A percentile compares a stretch with the other conserved stretches of the same genome.
phyloP scores from a whole-genome alignment of 2,888 invertebrate species.

The Drymonia ruficornis region DNA sequence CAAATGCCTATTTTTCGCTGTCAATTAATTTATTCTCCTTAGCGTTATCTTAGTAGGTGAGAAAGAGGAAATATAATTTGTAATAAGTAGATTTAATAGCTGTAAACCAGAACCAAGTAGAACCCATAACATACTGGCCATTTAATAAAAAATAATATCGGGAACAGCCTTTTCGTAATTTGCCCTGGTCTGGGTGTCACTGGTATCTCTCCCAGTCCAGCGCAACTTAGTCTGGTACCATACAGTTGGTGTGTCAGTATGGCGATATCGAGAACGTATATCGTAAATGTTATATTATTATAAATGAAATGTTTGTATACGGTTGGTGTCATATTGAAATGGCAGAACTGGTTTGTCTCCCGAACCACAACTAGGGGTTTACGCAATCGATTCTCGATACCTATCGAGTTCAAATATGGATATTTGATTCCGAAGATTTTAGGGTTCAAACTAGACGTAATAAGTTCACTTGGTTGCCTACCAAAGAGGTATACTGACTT shows the following conservation, averaged over 20 bases:
- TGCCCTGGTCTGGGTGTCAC: no score
- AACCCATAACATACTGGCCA: no score
- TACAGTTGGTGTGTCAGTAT: no score
- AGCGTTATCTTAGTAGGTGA: conserved; percentile 3
- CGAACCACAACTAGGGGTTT: conserved; percentile 32
- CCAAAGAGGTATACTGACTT: no score
- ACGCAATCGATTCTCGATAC: neutral
- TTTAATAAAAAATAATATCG: neutral
- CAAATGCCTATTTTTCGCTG: conserved; percentile 4
- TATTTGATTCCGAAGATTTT: neutral
- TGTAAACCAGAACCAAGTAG: neutral
- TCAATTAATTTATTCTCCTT: conserved; percentile 6
- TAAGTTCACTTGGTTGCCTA: no score
- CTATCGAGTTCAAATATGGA: neutral
- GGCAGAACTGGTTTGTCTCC: conserved; percentile 77
- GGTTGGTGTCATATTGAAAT: conserved; percentile 80
- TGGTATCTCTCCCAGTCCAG: no score
- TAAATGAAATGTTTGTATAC: conserved; percentile 12
- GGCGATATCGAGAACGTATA: neutral
- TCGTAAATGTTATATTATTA: neutral
- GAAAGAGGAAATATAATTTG: conserved; percentile 1
- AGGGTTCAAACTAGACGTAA: no score
- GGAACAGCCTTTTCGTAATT: no score
- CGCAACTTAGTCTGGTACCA: no score
- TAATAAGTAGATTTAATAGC: neutral